Evolutionary conservation across 2,888 invertebrate species (phyloP).

Genomic region (Charanyca ferruginea): DNA sequence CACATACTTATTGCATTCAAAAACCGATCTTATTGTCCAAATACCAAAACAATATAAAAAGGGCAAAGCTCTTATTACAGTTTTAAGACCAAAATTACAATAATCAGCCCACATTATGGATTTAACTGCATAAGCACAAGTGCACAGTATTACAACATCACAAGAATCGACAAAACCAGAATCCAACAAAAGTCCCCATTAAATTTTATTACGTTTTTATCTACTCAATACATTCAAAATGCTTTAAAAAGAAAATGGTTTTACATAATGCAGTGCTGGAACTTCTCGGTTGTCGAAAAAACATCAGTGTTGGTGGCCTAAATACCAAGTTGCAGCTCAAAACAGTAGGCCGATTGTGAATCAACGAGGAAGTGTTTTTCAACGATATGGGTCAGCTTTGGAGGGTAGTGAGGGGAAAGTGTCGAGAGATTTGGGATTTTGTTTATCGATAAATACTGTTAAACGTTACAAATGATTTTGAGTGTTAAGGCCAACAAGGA

Average conservation of each 20-base stretch:
- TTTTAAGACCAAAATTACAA: constrained; percentile 1
- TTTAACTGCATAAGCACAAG: constrained; percentile 21
- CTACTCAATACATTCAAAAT: constrained; percentile 41
- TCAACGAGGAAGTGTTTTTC: constrained; percentile 84
- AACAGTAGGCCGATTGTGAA: constrained; percentile 84
- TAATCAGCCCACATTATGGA: constrained; percentile 19
- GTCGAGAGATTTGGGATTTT: constrained; percentile 56
- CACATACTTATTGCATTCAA: too few species aligned
- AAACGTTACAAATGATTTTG: constrained; percentile 3
- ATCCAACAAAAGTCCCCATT: constrained; percentile 44
- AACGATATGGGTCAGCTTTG: constrained; percentile 84
- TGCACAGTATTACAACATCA: constrained; percentile 26
- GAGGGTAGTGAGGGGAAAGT: constrained; percentile 71
- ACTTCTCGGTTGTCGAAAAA: constrained; percentile 56
- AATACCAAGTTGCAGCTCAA: constrained; percentile 78
- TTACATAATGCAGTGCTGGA: constrained; percentile 57
- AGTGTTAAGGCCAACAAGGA: constrained; percentile 2
- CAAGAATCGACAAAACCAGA: constrained; percentile 34
- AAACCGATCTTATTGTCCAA: too few species aligned
- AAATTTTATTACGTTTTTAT: constrained; percentile 61
- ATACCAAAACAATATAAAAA: not conserved
- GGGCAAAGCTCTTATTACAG: not conserved
- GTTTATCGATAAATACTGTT: constrained; percentile 30
- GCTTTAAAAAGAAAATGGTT: constrained; percentile 53
- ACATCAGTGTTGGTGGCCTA: constrained; percentile 82